phyloP scores from a whole-genome alignment of 2,113 vertebrate species.

The Dissostichus mawsoni region DNA sequence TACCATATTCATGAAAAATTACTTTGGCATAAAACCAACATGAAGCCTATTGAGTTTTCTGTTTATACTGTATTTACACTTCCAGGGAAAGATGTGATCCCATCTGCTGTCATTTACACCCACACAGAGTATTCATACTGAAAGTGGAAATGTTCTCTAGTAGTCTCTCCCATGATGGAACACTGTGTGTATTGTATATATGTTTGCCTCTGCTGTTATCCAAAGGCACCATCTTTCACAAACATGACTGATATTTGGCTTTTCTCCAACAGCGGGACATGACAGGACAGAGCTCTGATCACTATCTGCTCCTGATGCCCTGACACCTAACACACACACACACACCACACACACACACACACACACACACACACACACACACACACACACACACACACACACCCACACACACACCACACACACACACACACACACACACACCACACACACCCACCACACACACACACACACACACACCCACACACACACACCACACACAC shows the following conservation, averaged over 20 bases:
- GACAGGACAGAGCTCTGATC: slow-evolving; percentile 16
- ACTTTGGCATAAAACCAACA: too few species aligned
- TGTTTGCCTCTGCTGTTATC: background rate
- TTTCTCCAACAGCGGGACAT: background rate
- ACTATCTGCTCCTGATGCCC: background rate
- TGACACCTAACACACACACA: too few species aligned
- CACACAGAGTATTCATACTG: background rate
- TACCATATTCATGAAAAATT: too few species aligned
- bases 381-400: too few species aligned
- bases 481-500: background rate
- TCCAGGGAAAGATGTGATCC: background rate
- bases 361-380: too few species aligned
- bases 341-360: too few species aligned
- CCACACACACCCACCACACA: background rate
- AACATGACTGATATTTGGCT: background rate
- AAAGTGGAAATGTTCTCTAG: background rate
- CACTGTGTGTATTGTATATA: background rate
- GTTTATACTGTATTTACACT: background rate
- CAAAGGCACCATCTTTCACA: background rate
- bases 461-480: slow-evolving; percentile 8
- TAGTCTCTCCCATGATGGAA: background rate
- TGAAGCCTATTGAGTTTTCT: too few species aligned
- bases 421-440: too few species aligned
- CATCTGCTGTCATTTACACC: background rate
- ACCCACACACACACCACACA: background rate